Evolutionary conservation across 2,113 vertebrate species (phyloP).

Genomic region (Lagenorhynchus albirostris): DNA sequence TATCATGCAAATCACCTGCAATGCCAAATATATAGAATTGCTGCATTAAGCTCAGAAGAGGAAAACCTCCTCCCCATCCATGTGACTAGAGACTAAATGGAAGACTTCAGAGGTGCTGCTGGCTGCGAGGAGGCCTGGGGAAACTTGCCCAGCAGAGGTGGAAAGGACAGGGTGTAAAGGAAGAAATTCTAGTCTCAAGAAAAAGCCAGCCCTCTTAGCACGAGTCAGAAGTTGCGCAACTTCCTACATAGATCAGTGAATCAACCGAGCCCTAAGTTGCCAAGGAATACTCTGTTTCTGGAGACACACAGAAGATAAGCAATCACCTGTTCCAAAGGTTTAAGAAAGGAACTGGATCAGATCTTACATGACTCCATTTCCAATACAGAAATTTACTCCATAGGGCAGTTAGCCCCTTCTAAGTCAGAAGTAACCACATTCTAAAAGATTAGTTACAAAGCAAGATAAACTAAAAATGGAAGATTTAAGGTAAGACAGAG

Average conservation of each 20-base stretch:
- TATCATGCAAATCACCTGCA: slow-evolving; percentile 1
- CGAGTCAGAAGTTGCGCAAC: background rate
- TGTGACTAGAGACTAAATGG: background rate
- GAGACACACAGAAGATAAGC: background rate
- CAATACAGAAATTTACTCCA: background rate
- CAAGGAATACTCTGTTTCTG: background rate
- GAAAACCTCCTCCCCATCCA: background rate
- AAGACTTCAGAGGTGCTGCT: background rate
- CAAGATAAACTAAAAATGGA: slow-evolving; percentile 25
- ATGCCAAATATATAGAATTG: background rate
- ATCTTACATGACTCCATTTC: background rate
- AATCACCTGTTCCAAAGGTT: background rate
- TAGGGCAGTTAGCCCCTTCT: background rate
- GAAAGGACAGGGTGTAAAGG: background rate
- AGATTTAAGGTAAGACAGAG: slow-evolving; percentile 16
- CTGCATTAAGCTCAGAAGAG: background rate
- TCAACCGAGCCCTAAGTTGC: background rate
- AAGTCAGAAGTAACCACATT: slow-evolving; percentile 3
- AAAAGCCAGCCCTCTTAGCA: background rate
- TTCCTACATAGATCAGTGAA: background rate
- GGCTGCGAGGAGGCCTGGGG: background rate
- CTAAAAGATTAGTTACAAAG: slow-evolving; percentile 11
- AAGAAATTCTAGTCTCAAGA: background rate
- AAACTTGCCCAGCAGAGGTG: background rate
- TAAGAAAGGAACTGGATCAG: background rate